A percentile compares a stretch with the other conserved stretches of the same genome.
These are phyloP conservation scores for Drosophila ficusphila DNA, from an alignment of 1,140 invertebrate species.

Conservation along the genomic window DNA sequence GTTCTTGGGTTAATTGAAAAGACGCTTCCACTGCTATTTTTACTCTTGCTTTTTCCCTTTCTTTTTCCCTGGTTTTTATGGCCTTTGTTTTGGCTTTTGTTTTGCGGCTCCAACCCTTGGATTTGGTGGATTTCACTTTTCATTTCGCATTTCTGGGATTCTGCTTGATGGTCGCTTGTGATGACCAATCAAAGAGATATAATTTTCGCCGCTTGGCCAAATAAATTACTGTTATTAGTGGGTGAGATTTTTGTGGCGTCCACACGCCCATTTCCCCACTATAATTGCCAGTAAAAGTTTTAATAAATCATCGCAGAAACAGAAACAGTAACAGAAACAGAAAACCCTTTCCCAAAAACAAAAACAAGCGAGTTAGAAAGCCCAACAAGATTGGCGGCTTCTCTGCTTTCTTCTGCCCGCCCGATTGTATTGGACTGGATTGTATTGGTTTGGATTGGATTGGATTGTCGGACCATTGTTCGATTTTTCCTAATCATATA, in stretches of 20 bases:
- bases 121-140: conserved; percentile 45
- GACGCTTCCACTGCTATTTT: conserved; percentile 21
- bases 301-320: conserved; percentile 71
- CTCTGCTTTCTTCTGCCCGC: conserved; percentile 39
- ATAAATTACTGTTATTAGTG: conserved; percentile 70
- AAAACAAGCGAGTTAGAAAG: conserved; percentile 62
- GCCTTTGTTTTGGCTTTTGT: conserved; percentile 34
- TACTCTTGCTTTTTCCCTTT: conserved; percentile 36
- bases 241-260: conserved; percentile 27
- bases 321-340: conserved; percentile 40
- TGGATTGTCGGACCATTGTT: conserved; percentile 61
- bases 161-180: conserved; percentile 22
- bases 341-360: conserved; percentile 71
- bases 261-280: conserved; percentile 12
- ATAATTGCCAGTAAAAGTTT: conserved; percentile 76
- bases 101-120: conserved; percentile 15
- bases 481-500: conserved; percentile 82
- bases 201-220: conserved; percentile 39
- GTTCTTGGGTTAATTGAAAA: conserved; percentile 45
- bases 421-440: conserved; percentile 23
- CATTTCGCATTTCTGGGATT: conserved; percentile 44
- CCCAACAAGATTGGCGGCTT: conserved; percentile 46
- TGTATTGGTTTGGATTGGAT: conserved; percentile 20
- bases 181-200: conserved; percentile 41
- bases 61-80: conserved; percentile 17